Conservation (phyloP, 2,888 invertebrate species). For the Arrhopalites spinosus region DNA sequence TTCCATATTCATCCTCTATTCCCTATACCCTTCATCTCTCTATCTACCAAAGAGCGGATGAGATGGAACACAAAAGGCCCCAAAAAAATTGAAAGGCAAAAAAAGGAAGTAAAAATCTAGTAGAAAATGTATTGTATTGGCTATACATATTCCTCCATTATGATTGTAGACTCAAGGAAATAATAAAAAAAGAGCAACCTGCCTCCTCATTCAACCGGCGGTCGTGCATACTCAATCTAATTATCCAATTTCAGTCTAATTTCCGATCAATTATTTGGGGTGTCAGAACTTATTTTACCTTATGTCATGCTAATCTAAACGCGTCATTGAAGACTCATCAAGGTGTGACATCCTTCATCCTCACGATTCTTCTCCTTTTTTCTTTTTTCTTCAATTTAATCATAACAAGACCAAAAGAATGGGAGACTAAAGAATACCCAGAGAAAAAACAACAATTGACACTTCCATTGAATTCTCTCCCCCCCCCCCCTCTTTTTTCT, state of each 20-base stretch:
- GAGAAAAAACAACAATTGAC: conserved; percentile 19
- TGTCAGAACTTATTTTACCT: conserved; percentile 43
- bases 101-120: neutral
- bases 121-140: neutral
- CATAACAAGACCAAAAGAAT: neutral
- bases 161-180: conserved; percentile 26
- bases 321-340: conserved; percentile 43
- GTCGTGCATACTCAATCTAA: conserved; percentile 55
- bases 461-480: conserved; percentile 17
- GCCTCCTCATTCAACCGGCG: conserved; percentile 27
- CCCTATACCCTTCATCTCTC: too few species aligned
- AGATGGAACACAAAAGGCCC: neutral
- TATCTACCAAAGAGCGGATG: conserved; percentile 18
- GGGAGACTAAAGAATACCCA: too few species aligned
- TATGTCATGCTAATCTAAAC: conserved; percentile 42
- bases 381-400: neutral
- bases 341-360: conserved; percentile 43
- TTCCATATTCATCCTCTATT: too few species aligned
- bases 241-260: conserved; percentile 56
- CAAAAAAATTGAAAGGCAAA: neutral
- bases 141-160: neutral
- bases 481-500: neutral
- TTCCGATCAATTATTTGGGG: conserved; percentile 56
- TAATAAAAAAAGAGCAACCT: too few species aligned
- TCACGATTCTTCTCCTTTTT: neutral